Base-by-base conservation (phyloP, 1,140 invertebrate genomes). In the Neodiprion fabricii region DNA sequence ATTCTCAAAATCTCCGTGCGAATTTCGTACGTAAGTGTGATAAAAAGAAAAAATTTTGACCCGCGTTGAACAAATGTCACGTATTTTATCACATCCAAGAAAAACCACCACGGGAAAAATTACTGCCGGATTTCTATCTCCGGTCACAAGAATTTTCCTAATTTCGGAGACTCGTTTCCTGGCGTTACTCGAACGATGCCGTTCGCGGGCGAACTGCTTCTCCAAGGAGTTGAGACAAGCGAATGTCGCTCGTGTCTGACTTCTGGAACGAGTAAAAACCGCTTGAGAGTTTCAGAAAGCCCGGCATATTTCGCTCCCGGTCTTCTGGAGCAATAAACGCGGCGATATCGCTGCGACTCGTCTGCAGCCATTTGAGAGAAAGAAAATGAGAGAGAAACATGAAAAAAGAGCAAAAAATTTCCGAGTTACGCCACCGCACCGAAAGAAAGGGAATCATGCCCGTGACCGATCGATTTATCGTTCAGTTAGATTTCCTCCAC, bases 391-490 rank as follows among this genome's bases (percentile, higher is more conserved):
- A 40, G 28, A 40, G 28, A 40, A 40, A 40, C 28, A 40, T 5
- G 5, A 14, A 61, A 53, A 61, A 40, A 61, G 53, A 17, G 11
- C 53, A 61, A 61, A 61, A 61, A 17, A 61, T 61, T 61, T 17
- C 53, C 53, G 28, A 40, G 53, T 61, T 61, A 61, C 53, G 53
- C n/a, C 53, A 61, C 3, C 5, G n/a, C 11, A 17, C 4, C 53
- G 53, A 61, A 40, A 61, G 53, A 61, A 7, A 61, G n/a, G n/a
- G n/a, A 61, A 61, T 61, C n/a, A 61, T 61, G 53, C 11, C 53
- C 53, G n/a, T 61, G 53, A 61, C n/a, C 11, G 53, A 61, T 61
- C 53, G 53, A 61, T 61, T 61, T 61, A 61, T 17, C 53, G 53
- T 61, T 61, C 11, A 1, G 5, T 40, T 40, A 40, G 28, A 40